Base-by-base conservation (phyloP, 2,113 vertebrate species). In the Phocoena sinus region DNA sequence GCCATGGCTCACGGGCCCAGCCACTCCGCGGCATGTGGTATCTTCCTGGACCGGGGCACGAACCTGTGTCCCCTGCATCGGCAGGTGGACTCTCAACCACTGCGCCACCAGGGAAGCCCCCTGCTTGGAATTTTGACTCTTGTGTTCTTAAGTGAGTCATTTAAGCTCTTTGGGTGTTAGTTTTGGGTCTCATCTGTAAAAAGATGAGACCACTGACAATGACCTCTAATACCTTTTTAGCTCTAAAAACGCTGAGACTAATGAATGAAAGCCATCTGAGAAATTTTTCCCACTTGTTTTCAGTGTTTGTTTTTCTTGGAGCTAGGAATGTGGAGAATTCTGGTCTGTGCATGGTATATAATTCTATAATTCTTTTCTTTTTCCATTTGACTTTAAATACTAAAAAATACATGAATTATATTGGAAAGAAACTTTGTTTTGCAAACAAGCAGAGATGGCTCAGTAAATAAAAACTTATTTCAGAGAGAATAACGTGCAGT, bases 381-480 rank as follows among this genome's bases (percentile, higher is more conserved):
- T 58, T 47, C 28, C 25, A 62, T 73, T 95, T 95, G 26, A 91
- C 36, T 83, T 93, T 87, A 88, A 97, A 95, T 41, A 76, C 90
- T 87, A 70, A 93, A 90, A 79, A 77, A 31, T 77, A 50, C 2
- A 36, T 83, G 26, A 79, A 77, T 93, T 83, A 90, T 62, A 82
- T 83, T 81, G 83, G 73, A 76, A 89, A 76, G 26, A 95, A 84
- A 92, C 10, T 80, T 89, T 89, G 33, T 33, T 96, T 93, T 36
- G 0, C 38, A 68, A 77, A 70, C 21, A 67, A 81, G 25, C 50
- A 92, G 47, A 94, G 28, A 92, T 65, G 14, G 26, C 50, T 38
- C 21, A 74, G 18, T 65, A 96, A 88, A 86, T 94, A 88, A 89
- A 95, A 83, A 68, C 28, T 62, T 38, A 47, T 91, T 93, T 44